Evolutionary conservation across 2,888 invertebrate genomes (phyloP).

Genomic region (Drosophila lacicola): DNA sequence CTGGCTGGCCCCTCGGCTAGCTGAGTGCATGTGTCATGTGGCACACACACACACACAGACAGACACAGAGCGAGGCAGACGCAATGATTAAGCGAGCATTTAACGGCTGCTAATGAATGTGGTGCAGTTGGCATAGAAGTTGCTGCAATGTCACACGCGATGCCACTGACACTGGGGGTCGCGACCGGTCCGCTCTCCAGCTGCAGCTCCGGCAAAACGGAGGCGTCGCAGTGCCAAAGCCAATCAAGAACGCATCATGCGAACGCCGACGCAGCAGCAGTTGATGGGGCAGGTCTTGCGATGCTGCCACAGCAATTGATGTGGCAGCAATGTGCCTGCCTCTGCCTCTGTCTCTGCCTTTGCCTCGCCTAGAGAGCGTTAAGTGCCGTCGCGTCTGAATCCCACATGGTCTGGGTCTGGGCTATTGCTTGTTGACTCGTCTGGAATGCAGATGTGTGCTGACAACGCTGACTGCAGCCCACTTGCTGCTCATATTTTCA

Average conservation of each 20-base stretch:
- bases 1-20: constrained; percentile 32
- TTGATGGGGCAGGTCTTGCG: constrained; percentile 26
- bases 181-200: constrained; percentile 50
- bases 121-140: constrained; percentile 64
- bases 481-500: constrained; percentile 73
- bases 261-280: constrained; percentile 34
- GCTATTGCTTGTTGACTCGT: constrained; percentile 57
- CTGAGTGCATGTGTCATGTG: constrained; percentile 52
- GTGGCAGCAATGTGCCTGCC: constrained; percentile 40
- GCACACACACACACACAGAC: constrained; percentile 4
- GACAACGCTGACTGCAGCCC: constrained; percentile 59
- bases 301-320: constrained; percentile 33
- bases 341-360: constrained; percentile 12
- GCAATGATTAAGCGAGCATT: constrained; percentile 77
- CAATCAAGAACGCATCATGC: constrained; percentile 58
- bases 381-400: constrained; percentile 76
- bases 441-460: constrained; percentile 77
- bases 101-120: constrained; percentile 80
- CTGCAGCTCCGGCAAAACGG: constrained; percentile 38
- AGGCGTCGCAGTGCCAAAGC: constrained; percentile 58
- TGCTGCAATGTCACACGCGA: constrained; percentile 75
- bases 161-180: constrained; percentile 69
- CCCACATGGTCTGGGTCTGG: constrained; percentile 76
- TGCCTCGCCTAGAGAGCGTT: constrained; percentile 39
- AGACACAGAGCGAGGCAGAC: constrained; percentile 28